Conservation (phyloP, 2,888 invertebrate species). For the Exephanes ischioxanthus region DNA sequence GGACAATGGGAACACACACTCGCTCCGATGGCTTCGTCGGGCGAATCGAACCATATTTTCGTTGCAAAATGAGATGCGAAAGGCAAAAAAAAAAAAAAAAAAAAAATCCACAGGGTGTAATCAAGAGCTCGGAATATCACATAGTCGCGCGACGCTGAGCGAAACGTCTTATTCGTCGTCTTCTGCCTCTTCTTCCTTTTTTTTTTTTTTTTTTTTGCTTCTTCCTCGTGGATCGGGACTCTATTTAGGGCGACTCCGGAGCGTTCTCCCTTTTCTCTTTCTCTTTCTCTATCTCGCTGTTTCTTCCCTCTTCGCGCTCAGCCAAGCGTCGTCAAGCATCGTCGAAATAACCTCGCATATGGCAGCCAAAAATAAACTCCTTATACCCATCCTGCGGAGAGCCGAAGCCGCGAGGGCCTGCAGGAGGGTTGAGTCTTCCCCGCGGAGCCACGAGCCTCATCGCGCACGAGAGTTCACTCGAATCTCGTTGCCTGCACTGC, state of each 20-base stretch:
- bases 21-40: not conserved
- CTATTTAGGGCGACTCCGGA: conserved; percentile 78
- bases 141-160: conserved; percentile 44
- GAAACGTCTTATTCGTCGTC: conserved; percentile 63
- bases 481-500: conserved; percentile 32
- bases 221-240: conserved; percentile 71
- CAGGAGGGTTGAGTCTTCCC: conserved; percentile 31
- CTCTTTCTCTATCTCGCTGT: conserved; percentile 53
- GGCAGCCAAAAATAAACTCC: conserved; percentile 84
- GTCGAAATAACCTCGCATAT: conserved; percentile 84
- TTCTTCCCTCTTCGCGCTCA: conserved; percentile 50
- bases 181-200: conserved; percentile 29
- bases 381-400: conserved; percentile 79
- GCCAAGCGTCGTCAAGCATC: conserved; percentile 69
- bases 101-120: conserved; percentile 22
- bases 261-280: conserved; percentile 49
- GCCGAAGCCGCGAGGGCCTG: conserved; percentile 16
- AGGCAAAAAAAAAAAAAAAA: not conserved
- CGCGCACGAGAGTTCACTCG: conserved; percentile 24
- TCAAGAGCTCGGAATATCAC: conserved; percentile 57
- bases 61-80: not conserved
- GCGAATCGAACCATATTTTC: not conserved
- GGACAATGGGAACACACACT: conserved; percentile 16
- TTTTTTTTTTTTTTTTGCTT: conserved; percentile 19
- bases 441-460: not conserved